A percentile compares a stretch with the other conserved stretches of the same genome.
These are phyloP conservation scores for Drosophila willistoni DNA, from an alignment of 1,140 invertebrate genomes.

Conservation along the genomic window DNA sequence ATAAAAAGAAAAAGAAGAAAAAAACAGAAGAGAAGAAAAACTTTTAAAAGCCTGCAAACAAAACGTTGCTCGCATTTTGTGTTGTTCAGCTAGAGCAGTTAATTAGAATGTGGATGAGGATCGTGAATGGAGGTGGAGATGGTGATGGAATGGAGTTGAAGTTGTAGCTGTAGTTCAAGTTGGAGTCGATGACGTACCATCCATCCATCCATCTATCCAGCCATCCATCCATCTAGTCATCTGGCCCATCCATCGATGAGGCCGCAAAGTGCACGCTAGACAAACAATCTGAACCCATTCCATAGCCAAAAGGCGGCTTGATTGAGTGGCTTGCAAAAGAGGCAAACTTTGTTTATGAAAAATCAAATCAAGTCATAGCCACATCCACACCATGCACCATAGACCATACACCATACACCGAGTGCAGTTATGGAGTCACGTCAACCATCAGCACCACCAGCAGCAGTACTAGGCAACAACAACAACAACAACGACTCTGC, in stretches of 20 bases:
- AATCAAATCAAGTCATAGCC: slow-evolving; percentile 80
- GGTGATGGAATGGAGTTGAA: not conserved
- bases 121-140: slow-evolving; percentile 27
- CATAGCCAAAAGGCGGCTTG: slow-evolving; percentile 62
- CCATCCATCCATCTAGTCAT: slow-evolving; percentile 18
- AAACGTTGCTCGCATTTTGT: slow-evolving; percentile 73
- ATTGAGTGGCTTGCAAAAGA: slow-evolving; percentile 61
- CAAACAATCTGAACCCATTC: slow-evolving; percentile 60
- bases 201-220: slow-evolving; percentile 16
- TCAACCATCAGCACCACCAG: slow-evolving; percentile 38
- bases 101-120: slow-evolving; percentile 68
- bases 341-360: slow-evolving; percentile 60
- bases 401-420: slow-evolving; percentile 1
- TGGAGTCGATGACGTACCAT: slow-evolving; percentile 3
- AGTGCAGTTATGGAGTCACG: slow-evolving; percentile 50
- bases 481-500: slow-evolving; percentile 20
- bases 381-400: slow-evolving; percentile 21
- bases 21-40: slow-evolving; percentile 26
- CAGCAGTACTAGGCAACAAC: slow-evolving; percentile 12
- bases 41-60: slow-evolving; percentile 75
- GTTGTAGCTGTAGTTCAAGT: not conserved
- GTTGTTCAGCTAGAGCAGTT: slow-evolving; percentile 78
- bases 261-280: slow-evolving; percentile 64
- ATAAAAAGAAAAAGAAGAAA: slow-evolving; percentile 51
- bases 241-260: slow-evolving; percentile 36